Evolutionary conservation across 2,113 vertebrate species (phyloP).

Genomic region (Hepsetus odoe): DNA sequence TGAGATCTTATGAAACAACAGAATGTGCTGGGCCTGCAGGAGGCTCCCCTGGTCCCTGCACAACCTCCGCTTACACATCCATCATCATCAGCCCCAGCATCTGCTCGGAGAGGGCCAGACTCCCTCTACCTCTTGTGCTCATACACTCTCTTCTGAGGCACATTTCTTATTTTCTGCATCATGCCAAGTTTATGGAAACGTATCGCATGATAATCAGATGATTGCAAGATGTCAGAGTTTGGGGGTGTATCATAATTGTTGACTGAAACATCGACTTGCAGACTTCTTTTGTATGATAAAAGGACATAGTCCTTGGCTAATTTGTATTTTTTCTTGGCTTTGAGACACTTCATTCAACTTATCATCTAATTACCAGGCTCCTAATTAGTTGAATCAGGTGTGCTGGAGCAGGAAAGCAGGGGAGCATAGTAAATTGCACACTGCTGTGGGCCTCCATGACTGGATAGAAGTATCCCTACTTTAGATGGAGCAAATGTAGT

Average conservation of each 20-base stretch:
- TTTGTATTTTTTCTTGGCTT: constrained; percentile 5
- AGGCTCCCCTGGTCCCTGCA: constrained; percentile 76
- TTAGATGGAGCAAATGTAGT: neutral
- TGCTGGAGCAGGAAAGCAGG: neutral
- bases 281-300: constrained; percentile 63
- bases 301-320: constrained; percentile 38
- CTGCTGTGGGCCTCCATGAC: neutral
- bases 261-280: constrained; percentile 69
- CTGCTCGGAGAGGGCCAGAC: constrained; percentile 75
- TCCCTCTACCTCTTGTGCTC: constrained; percentile 64
- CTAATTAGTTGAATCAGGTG: constrained; percentile 20
- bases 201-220: constrained; percentile 50
- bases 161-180: constrained; percentile 41
- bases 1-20: constrained; percentile 63
- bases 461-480: neutral
- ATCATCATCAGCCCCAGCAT: constrained; percentile 81
- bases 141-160: constrained; percentile 48
- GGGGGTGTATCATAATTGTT: constrained; percentile 72
- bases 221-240: constrained; percentile 65
- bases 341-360: constrained; percentile 7
- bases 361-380: neutral
- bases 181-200: constrained; percentile 48
- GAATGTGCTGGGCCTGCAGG: constrained; percentile 60
- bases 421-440: neutral
- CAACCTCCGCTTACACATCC: constrained; percentile 77